These are phyloP conservation scores for Loris lydekkerianus DNA, from an alignment of 2,797 vertebrate species.

Conservation along the genomic window DNA sequence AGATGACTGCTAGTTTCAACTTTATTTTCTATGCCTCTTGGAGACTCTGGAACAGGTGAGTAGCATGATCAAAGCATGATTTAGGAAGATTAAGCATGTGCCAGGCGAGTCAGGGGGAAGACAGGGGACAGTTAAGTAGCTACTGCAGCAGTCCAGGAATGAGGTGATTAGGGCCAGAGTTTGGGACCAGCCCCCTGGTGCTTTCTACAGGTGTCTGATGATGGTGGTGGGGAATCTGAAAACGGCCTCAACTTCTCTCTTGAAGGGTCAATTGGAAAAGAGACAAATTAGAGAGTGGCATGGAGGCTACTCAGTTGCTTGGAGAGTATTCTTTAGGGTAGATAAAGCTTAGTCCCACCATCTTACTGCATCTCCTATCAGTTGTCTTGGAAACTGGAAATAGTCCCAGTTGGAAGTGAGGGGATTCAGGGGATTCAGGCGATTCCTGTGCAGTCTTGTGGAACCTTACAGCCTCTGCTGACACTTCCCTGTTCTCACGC, in stretches of 20 bases:
- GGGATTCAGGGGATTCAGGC: neutral
- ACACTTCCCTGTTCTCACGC: neutral
- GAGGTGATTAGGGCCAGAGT: no score
- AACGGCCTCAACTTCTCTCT: neutral
- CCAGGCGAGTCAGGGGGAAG: neutral
- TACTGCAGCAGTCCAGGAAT: neutral
- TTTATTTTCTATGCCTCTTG: neutral
- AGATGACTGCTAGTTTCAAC: neutral
- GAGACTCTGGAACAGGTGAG: neutral
- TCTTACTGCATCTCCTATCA: neutral
- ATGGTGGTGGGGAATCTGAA: neutral
- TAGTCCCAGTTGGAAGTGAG: neutral
- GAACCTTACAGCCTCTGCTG: neutral
- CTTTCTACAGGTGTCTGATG: neutral
- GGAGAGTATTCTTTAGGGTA: neutral
- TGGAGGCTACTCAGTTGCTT: neutral
- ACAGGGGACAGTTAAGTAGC: no score
- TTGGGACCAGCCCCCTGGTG: fast-evolving
- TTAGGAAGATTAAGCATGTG: neutral
- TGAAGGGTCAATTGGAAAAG: neutral
- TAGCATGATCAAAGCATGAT: neutral
- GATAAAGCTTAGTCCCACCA: neutral
- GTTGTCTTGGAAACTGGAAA: neutral
- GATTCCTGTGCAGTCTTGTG: neutral
- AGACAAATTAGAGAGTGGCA: neutral